Evolutionary conservation across 2,113 vertebrate species (phyloP), one percentile per base, ranked within the genome.

Genomic region (Hyperoodon ampullatus): DNA sequence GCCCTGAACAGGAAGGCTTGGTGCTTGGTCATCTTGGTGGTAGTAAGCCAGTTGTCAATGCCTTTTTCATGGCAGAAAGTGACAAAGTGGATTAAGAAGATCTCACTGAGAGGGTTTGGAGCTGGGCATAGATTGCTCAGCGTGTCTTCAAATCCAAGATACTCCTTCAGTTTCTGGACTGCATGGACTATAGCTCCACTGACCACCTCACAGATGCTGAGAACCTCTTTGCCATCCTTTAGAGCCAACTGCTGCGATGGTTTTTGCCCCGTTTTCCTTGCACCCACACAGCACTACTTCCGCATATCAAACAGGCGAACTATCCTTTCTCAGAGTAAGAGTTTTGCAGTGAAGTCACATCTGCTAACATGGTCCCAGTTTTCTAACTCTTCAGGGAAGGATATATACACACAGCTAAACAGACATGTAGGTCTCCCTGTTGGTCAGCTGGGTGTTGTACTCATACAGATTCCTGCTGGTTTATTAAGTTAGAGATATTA

Each of bases 41-140:
- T 98, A 4, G 1, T n/a, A 24, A 98, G 97, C 42, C 0, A 18
- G 12, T 97, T 97, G 2, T 96, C 97, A 1, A n/a, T 21, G 2
- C 98, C 96, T 72, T 96, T 98, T 42, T 97, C 97, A 44, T 97
- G 2, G 1, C 98, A 98, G 97, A 98, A 98, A 14, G 70, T 58
- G 39, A 98, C 90, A 35, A 98, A 98, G 95, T 98, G 96, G 33
- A 99, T 86, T 70, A 98, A 93, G 95, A 98, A 98, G 94, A 98
- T 97, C 88, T 99, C 82, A 0, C 92, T 98, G 44, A 98, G 94
- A 0, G 83, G 98, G 61, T 97, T 97, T 0, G 88, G 82, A 44
- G 97, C 84, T 0, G 96, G 97, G 30, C 93, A 90, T 39, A 98
- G 97, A 95, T 97, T 98, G 63, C 96, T 98, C n/a, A 88, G 93